Evolutionary conservation across 2,888 invertebrate genomes (phyloP), one percentile per base, ranked within the genome.

Genomic region (Synergus japonicus): DNA sequence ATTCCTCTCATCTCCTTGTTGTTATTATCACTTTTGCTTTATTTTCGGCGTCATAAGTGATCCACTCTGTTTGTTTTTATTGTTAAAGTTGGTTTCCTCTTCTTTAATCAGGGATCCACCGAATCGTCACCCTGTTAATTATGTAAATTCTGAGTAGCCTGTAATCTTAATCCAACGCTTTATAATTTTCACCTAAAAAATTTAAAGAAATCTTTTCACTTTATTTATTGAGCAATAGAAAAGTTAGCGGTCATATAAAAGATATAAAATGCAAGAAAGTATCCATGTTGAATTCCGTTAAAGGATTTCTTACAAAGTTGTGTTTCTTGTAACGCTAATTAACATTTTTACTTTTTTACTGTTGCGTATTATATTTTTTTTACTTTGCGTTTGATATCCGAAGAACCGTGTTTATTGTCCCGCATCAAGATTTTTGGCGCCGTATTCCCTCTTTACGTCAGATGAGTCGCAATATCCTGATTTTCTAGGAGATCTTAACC

Each of bases 1-100:
- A 82, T 84, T 85, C 80, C 81, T 81, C 79, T 79, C 63, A 77
- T 76, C 76, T 84, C 81, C 82, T 82, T 80, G 76, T 54, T 78
- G 77, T 76, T 77, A 9, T 29, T 22, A 29, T 69, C 22, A 49
- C 46, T n/a, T n/a, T 43, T 66, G 10, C 43, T 66, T 43, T 66
- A 66, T 66, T 66, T 43, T 41, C 43, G 4, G 4, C 13, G 46
- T 22, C 69, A 29, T 44, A 49, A 49, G 29, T 69, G 46, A 69
- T 69, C 43, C 66, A 9, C n/a, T 15, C 9, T n/a, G 43, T 41
- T 65, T 65, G 18, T n/a, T 43, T 41, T 41, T 43, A 43, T n/a
- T 41, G 18, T 8, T 4, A 66, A 2, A 18, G 1, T 10, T 9
- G 43, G 43, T 66, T 66, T 63, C 41, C 41, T 66, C n/a, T 66